phyloP scores from a whole-genome alignment of 2,113 vertebrate species.

The Cheirogaleus medius region DNA sequence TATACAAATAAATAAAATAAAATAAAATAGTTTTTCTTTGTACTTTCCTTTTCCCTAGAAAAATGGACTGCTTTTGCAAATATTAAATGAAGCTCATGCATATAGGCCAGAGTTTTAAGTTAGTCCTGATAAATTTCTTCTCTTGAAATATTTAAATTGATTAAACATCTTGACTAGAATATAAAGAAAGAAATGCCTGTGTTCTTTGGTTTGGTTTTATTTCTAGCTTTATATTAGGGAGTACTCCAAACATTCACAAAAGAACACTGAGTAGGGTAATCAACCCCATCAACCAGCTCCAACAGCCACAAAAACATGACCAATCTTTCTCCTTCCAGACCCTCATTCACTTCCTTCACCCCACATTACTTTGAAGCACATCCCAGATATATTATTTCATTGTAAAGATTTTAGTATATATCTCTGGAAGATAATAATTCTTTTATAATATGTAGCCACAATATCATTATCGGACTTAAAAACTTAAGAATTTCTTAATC shows the following conservation, averaged over 20 bases:
- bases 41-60: background rate
- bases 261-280: background rate
- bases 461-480: background rate
- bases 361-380: background rate
- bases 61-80: conserved; percentile 15
- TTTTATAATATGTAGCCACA: background rate
- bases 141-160: conserved; percentile 34
- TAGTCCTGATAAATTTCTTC: background rate
- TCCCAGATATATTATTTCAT: background rate
- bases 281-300: background rate
- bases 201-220: background rate
- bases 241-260: background rate
- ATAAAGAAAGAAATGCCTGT: conserved; percentile 38
- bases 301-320: background rate
- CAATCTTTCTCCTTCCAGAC: accelerated
- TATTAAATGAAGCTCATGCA: background rate
- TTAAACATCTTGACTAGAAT: background rate
- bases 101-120: background rate
- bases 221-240: background rate
- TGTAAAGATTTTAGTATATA: background rate
- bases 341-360: background rate
- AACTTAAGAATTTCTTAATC: background rate
- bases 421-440: background rate
- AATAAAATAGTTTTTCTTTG: background rate
- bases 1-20: background rate